Base-by-base conservation (phyloP, 2,888 invertebrate genomes). In the Yponomeuta malinellus region DNA sequence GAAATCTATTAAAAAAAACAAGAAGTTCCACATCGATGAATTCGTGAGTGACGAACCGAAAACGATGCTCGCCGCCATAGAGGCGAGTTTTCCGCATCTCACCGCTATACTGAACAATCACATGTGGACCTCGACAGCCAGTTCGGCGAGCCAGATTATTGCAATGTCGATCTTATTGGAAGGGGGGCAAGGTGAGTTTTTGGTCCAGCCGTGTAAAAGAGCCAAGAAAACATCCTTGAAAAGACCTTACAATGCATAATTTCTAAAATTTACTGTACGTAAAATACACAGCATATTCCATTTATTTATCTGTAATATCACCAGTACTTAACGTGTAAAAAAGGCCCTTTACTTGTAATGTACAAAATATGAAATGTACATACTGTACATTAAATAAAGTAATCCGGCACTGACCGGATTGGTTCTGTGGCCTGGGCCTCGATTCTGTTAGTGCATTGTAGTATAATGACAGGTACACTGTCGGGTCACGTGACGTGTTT, bases 111-210 rank as follows among this genome's bases (percentile, higher is more conserved):
- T 79, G 1, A 71, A 73, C 10, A 82, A 81, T 69, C 95, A 95
- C 78, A 77, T 84, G 10, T 69, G 76, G 8, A 89, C 93, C 0
- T 93, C 92, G 5, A 77, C 81, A 1, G 91, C 90, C 0, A 93
- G 93, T 72, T 84, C 93, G 0, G 83, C 88, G 71, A 93, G 90
- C 70, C 94, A 95, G 79, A 83, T 93, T 6, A 78, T 94, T 1
- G 88, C 93, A 1, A 93, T 95, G 92, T 83, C 81, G 33, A 79
- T 94, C 10, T 79, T 95, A 48, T 76, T 93, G 37, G 93, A 93
- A 76, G 92, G 92, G 48, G 83, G 83, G 67, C 75, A 87, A 74
- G 93, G 93, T 93, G 77, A 75, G 69, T 71, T 63, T 52, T 12
- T 15, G 8, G 15, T 1, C 15, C 52, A 59, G 52, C 15, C 33